phyloP scores from a whole-genome alignment of 2,888 invertebrate genomes.

The Phyto melanocephala region DNA sequence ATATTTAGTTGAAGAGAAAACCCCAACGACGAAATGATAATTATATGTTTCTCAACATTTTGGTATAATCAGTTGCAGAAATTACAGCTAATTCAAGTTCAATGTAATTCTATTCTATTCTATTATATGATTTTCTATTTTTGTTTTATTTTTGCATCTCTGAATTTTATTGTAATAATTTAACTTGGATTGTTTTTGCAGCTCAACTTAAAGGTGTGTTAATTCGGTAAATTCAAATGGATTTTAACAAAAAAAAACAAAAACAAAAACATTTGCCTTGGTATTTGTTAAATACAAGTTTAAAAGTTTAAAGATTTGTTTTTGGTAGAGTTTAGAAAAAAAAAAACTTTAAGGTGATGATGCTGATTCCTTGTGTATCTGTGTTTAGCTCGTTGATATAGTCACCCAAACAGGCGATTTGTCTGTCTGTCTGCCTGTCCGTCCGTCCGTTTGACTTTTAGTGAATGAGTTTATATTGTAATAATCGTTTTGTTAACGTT shows the following conservation, averaged over 20 bases:
- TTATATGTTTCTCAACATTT: slow-evolving; percentile 50
- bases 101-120: slow-evolving; percentile 53
- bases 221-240: slow-evolving; percentile 54
- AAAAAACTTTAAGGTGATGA: no score
- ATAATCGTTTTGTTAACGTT: slow-evolving; percentile 4
- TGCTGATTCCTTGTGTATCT: slow-evolving; percentile 13
- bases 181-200: slow-evolving; percentile 6
- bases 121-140: not conserved
- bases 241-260: not conserved
- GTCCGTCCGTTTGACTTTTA: not conserved
- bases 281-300: slow-evolving; percentile 17
- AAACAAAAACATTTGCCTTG: not conserved
- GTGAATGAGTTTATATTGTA: slow-evolving; percentile 23
- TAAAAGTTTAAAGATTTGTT: slow-evolving; percentile 16
- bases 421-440: not conserved
- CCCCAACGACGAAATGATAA: slow-evolving; percentile 57
- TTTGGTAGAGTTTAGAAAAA: no score
- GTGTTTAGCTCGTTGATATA: not conserved
- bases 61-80: slow-evolving; percentile 59
- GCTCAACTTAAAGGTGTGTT: slow-evolving; percentile 46
- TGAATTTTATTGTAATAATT: slow-evolving; percentile 26
- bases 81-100: slow-evolving; percentile 63
- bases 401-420: not conserved
- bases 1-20: slow-evolving; percentile 36
- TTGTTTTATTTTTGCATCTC: slow-evolving; percentile 17